Evolutionary conservation across 1,140 invertebrate genomes (phyloP).

Genomic region (Brachionus sp.): DNA sequence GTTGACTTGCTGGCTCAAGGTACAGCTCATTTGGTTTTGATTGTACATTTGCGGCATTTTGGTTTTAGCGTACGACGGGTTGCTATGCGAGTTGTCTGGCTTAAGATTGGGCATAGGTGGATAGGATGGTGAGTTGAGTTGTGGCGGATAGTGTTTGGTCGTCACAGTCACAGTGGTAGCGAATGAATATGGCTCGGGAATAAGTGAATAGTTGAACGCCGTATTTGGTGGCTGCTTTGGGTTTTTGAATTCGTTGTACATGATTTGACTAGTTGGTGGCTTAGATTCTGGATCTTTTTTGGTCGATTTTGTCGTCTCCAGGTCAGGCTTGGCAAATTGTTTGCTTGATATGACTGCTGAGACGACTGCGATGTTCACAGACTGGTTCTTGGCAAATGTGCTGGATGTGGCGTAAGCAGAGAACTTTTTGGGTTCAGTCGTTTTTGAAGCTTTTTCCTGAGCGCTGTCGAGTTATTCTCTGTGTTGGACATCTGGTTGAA

Average conservation of each 20-base stretch:
- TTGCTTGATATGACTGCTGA: not conserved
- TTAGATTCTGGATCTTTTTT: not conserved
- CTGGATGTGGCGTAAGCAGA: not conserved
- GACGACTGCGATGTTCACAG: not conserved
- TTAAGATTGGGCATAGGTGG: not conserved
- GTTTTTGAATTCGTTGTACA: not conserved
- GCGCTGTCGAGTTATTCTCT: not conserved
- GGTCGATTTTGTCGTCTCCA: not conserved
- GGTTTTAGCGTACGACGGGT: not conserved
- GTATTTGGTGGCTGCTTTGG: not conserved
- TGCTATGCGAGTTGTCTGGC: not conserved
- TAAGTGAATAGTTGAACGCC: not conserved
- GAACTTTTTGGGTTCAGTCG: not conserved
- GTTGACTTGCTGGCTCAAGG: not conserved
- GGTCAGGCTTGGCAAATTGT: not conserved
- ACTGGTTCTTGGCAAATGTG: not conserved
- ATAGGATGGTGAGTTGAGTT: not conserved
- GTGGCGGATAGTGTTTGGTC: not conserved
- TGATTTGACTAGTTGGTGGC: not conserved
- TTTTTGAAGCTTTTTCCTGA: conserved; percentile 20
- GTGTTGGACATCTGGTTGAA: not conserved
- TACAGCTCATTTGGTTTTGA: not conserved
- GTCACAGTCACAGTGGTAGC: conserved; percentile 7
- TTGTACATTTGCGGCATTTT: not conserved
- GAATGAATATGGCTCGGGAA: not conserved